Conservation (phyloP, 2,888 invertebrate genomes). For the Drosophila sordidula region DNA sequence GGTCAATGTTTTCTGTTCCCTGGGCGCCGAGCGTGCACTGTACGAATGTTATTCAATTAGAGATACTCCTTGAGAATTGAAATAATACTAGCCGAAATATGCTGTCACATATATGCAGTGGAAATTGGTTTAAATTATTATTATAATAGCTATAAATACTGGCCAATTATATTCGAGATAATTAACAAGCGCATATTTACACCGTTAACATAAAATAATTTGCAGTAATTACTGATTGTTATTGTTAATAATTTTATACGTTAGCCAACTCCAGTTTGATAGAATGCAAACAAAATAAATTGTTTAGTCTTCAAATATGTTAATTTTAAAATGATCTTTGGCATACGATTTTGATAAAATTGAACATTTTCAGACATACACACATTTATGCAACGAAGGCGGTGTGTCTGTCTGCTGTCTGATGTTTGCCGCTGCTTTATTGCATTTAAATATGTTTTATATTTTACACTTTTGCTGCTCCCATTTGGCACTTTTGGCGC, state of each 20-base stretch:
- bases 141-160: no score
- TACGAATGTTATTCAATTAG: slow-evolving; percentile 16
- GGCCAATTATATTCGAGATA: no score
- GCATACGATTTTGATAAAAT: slow-evolving; percentile 1
- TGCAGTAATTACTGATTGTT: no score
- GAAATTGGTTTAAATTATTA: no score
- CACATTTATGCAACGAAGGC: neutral
- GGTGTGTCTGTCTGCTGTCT: slow-evolving; percentile 1
- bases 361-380: neutral
- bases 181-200: no score
- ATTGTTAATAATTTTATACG: no score
- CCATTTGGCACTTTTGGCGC: slow-evolving; percentile 48
- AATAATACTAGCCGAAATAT: no score
- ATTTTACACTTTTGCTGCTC: slow-evolving; percentile 52
- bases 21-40: neutral
- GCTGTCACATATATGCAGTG: no score
- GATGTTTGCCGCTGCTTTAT: slow-evolving; percentile 54
- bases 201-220: no score
- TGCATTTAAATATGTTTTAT: slow-evolving; percentile 77
- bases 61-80: neutral
- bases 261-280: no score
- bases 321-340: neutral
- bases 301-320: neutral
- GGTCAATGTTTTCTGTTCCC: slow-evolving; percentile 11
- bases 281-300: neutral